These are phyloP conservation scores for Danaus plexippus DNA, from an alignment of 1,140 invertebrate species.

Conservation along the genomic window DNA sequence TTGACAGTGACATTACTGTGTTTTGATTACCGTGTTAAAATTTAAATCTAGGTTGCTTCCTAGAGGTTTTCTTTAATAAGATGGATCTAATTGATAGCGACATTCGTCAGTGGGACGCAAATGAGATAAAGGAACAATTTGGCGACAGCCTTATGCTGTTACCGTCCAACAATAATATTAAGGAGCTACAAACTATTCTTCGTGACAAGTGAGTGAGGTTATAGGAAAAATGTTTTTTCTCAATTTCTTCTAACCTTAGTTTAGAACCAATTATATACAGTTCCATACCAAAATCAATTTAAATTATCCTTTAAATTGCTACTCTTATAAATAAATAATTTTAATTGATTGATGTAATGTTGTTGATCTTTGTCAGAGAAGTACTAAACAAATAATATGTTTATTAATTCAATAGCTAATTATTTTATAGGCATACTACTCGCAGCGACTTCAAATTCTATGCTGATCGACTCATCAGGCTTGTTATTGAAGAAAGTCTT, in stretches of 20 bases:
- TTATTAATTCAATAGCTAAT: no score
- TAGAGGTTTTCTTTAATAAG: slow-evolving; percentile 5
- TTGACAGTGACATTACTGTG: no score
- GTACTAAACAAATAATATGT: no score
- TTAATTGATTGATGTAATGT: no score
- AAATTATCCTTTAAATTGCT: no score
- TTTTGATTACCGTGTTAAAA: no score
- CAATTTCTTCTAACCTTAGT: no score
- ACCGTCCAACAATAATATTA: slow-evolving; percentile 88
- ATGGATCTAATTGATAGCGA: slow-evolving; percentile 61
- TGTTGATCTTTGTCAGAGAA: no score
- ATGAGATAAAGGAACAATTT: slow-evolving; percentile 76
- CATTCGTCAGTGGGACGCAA: slow-evolving; percentile 52
- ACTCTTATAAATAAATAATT: no score
- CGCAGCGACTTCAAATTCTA: slow-evolving; percentile 99
- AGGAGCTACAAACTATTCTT: slow-evolving; percentile 95
- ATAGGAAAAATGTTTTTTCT: slow-evolving; percentile 7
- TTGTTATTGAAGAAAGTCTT: slow-evolving; percentile 98
- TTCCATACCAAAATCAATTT: no score
- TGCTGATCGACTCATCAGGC: slow-evolving; percentile 93
- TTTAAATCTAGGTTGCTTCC: no score
- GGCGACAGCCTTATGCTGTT: slow-evolving; percentile 87
- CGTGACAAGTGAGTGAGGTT: slow-evolving; percentile 87
- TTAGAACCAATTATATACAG: no score
- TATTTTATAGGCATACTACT: slow-evolving; percentile 84